Evolutionary conservation across 2,797 vertebrate species (phyloP).

Genomic region (Gymnocypris eckloni): DNA sequence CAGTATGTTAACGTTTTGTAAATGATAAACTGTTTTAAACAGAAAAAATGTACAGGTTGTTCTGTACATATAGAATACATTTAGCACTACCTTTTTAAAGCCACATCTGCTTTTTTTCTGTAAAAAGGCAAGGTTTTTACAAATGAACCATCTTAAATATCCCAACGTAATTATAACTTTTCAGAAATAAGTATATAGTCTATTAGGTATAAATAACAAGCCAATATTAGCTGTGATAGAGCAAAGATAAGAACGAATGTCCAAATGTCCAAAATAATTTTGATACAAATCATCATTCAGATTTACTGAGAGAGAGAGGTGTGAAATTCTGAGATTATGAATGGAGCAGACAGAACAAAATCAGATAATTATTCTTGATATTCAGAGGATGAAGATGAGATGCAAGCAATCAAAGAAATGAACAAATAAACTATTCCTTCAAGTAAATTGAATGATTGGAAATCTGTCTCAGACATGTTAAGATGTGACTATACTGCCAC

Average conservation of each 20-base stretch:
- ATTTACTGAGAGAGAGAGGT: background rate
- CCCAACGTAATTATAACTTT: background rate
- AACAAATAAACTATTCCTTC: background rate
- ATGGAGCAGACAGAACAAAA: background rate
- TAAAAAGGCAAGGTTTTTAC: background rate
- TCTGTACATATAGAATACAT: no score
- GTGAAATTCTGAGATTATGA: background rate
- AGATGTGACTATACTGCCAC: constrained; percentile 42
- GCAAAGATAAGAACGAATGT: background rate
- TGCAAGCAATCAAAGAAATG: background rate
- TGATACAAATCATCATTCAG: background rate
- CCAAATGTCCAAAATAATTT: background rate
- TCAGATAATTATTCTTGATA: background rate
- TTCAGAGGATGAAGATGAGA: background rate
- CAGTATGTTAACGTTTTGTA: background rate
- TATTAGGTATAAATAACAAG: background rate
- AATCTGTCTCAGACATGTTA: background rate
- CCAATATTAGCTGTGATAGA: background rate
- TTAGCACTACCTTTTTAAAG: no score
- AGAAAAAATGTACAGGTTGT: background rate
- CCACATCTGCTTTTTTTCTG: background rate
- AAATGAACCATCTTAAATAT: background rate
- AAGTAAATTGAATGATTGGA: background rate
- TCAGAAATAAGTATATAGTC: background rate
- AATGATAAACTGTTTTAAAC: background rate